Evolutionary conservation across 2,797 vertebrate species (phyloP).

Genomic region (Phoebastria nigripes): DNA sequence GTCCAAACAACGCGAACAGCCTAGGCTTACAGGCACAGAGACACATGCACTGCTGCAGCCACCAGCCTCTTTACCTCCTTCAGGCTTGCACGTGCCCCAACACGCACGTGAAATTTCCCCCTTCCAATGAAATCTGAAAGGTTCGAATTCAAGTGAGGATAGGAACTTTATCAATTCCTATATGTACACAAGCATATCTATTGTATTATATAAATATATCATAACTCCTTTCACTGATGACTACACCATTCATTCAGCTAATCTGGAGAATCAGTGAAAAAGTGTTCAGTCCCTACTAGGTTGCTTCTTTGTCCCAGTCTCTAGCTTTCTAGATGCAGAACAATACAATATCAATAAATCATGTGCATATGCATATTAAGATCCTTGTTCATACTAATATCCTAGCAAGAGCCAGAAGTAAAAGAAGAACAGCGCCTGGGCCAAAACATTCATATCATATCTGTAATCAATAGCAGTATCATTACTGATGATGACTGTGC

Average conservation of each 20-base stretch:
- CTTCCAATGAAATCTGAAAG: background rate
- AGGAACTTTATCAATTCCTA: background rate
- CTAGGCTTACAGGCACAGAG: background rate
- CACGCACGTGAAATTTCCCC: fast-evolving
- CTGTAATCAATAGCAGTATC: background rate
- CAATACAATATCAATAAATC: background rate
- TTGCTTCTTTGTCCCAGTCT: background rate
- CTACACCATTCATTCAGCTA: background rate
- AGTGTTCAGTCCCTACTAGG: background rate
- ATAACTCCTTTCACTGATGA: background rate
- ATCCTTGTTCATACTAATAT: background rate
- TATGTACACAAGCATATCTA: no score
- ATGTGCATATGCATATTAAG: background rate
- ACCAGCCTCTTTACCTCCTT: background rate
- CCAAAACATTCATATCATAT: background rate
- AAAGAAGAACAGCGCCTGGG: background rate
- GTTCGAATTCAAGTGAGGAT: background rate
- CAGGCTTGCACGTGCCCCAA: background rate
- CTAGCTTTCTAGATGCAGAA: background rate
- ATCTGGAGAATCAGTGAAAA: background rate
- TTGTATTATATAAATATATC: background rate
- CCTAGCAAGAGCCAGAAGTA: background rate
- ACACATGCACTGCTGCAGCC: no score
- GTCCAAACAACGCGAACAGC: background rate
- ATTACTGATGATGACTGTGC: background rate